Percentiles rank a stretch among this genome's conserved stretches.
Conservation (phyloP, 2,888 invertebrate species). For the Eulithis testata region DNA sequence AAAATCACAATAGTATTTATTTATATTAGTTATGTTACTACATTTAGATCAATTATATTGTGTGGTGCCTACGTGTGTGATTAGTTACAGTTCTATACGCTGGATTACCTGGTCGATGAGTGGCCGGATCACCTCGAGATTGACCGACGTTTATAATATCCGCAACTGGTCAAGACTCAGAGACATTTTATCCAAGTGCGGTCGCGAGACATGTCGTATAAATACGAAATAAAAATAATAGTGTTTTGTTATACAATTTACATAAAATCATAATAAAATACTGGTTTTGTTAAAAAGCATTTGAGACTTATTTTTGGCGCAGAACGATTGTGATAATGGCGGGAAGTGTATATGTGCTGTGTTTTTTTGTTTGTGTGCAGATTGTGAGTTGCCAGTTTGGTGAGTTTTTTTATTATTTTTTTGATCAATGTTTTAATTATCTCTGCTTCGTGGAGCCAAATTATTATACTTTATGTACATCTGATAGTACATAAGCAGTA, state of each 20-base stretch:
- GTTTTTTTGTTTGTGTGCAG: conserved; percentile 28
- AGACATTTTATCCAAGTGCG: conserved; percentile 16
- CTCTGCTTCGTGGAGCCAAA: too few relatives aligned
- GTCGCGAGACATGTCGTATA: conserved; percentile 20
- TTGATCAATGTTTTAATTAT: too few relatives aligned
- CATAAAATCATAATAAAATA: conserved; percentile 18
- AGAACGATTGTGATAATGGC: conserved; percentile 28
- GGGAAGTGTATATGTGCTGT: conserved; percentile 20
- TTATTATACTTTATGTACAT: too few relatives aligned
- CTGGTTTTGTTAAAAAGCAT: conserved; percentile 20
- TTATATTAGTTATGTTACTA: too few relatives aligned
- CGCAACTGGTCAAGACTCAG: conserved; percentile 11
- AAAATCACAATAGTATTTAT: too few relatives aligned
- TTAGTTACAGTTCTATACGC: conserved; percentile 11
- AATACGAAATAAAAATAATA: background rate
- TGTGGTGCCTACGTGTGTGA: too few relatives aligned
- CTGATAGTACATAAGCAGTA: too few relatives aligned
- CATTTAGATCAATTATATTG: too few relatives aligned
- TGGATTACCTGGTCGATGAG: conserved; percentile 12
- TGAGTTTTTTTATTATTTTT: conserved; percentile 13
- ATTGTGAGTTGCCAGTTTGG: conserved; percentile 24
- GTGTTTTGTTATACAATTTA: background rate
- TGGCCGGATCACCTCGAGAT: conserved; percentile 15
- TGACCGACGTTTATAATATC: conserved; percentile 19
- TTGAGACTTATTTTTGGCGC: conserved; percentile 4